phyloP scores from a whole-genome alignment of 2,888 invertebrate species.

The Spisula subtruncata region DNA sequence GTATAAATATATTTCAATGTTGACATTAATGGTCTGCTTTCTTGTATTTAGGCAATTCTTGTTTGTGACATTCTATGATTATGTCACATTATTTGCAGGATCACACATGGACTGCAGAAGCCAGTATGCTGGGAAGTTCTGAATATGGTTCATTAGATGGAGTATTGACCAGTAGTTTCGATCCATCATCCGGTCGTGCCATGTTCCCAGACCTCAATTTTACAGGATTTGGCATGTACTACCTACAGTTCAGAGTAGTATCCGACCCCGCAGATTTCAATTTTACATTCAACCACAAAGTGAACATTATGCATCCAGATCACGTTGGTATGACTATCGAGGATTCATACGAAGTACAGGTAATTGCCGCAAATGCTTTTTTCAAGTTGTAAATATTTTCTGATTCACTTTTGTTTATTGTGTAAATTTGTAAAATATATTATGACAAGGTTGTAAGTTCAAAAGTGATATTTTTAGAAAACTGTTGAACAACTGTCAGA shows the following conservation, averaged over 20 bases:
- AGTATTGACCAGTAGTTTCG: conserved; percentile 58
- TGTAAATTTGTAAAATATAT: too few relatives aligned
- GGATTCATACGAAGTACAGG: conserved; percentile 66
- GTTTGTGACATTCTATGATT: too few relatives aligned
- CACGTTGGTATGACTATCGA: conserved; percentile 69
- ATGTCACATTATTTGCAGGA: conserved; percentile 63
- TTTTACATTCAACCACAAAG: conserved; percentile 56
- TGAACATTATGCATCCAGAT: conserved; percentile 60
- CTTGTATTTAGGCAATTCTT: too few relatives aligned
- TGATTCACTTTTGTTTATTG: too few relatives aligned
- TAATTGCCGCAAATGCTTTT: neutral
- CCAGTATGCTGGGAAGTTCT: conserved; percentile 62
- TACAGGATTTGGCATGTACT: conserved; percentile 74
- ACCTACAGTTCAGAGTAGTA: conserved; percentile 67
- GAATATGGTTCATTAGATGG: conserved; percentile 69
- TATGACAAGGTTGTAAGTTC: too few relatives aligned
- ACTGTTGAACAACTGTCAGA: too few relatives aligned
- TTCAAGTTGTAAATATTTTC: too few relatives aligned
- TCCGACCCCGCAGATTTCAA: conserved; percentile 72
- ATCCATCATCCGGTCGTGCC: conserved; percentile 70
- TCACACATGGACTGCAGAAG: conserved; percentile 74
- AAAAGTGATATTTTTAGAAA: too few relatives aligned
- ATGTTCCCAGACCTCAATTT: conserved; percentile 73
- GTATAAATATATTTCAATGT: too few relatives aligned
- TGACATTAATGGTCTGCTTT: too few relatives aligned